phyloP scores from a whole-genome alignment of 1,140 invertebrate genomes.

The Epicauta chinensis region DNA sequence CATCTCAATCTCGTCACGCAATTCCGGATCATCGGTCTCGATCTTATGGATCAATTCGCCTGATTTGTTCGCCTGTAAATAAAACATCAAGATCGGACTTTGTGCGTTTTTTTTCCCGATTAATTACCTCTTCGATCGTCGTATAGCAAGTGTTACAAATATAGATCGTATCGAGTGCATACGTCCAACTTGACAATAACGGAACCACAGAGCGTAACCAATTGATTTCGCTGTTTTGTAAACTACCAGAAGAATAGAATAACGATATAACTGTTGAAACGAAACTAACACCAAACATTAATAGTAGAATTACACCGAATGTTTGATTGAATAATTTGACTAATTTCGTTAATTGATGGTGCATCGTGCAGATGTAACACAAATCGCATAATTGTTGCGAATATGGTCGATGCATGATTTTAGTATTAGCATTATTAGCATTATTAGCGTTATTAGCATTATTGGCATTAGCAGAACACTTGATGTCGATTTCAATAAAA shows the following conservation, averaged over 20 bases:
- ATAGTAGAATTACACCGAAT: slow-evolving; percentile 19
- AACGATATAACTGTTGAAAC: slow-evolving; percentile 7
- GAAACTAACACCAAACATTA: slow-evolving; percentile 22
- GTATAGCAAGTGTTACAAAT: slow-evolving; percentile 5
- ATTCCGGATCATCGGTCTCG: slow-evolving; percentile 18
- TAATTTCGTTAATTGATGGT: slow-evolving; percentile 21
- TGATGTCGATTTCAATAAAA: background rate
- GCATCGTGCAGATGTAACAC: slow-evolving; percentile 14
- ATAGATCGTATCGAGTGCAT: background rate
- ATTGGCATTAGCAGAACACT: too few species aligned
- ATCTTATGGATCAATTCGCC: slow-evolving; percentile 23
- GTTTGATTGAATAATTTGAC: slow-evolving; percentile 21
- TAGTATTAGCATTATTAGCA: too few species aligned
- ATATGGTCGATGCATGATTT: too few species aligned
- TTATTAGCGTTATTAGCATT: too few species aligned
- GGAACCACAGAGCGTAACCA: background rate
- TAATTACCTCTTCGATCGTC: slow-evolving; percentile 4
- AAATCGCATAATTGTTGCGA: background rate
- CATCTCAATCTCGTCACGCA: slow-evolving; percentile 24
- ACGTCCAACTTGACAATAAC: background rate
- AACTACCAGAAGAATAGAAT: background rate
- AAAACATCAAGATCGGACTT: background rate
- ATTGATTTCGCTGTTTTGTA: background rate
- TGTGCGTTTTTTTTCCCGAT: background rate
- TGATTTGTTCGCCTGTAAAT: slow-evolving; percentile 19